Base-by-base conservation (phyloP, 2,113 vertebrate genomes). In the Antechinus stuartii region DNA sequence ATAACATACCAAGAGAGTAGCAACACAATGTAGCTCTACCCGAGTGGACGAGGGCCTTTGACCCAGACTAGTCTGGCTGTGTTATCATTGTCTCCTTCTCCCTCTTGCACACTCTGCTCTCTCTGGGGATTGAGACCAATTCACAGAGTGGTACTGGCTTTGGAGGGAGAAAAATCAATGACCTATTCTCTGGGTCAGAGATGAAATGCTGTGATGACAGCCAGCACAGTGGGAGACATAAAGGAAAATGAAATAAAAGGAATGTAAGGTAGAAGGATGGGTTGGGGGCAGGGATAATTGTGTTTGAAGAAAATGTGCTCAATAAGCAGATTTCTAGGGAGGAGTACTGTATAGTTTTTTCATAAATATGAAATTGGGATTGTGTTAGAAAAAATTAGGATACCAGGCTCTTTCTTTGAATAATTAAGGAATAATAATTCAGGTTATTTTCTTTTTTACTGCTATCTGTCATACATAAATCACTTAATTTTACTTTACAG, bases 291-390 rank as follows among this genome's bases (percentile, higher is more conserved):
- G 11, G 26, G 76, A 91, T 91, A 96, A 97, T 98, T 96, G 95
- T 50, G 68, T 91, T 92, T 55, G 91, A 54, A 24, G 96, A 95
- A 97, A 95, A 91, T 94, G n/a, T 24, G 10, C 91, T 96, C 97
- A 94, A 95, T 97, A 97, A 96, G 94, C 92, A 97, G 96, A 97
- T 95, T 96, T 93, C 96, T n/a, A 89, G 92, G 96, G 96, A 95
- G 95, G 68, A 95, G 95, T 93, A 26, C 95, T 47, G 56, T 93
- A 56, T 0, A 25, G 91, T 93, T 97, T 96, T 47, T 96, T 95
- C 50, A 90, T 93, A 95, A 53, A 97, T 94, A 96, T 42, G 92
- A 96, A 97, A 97, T 94, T 84, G 91, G 93, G 93, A 76, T 94
- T 55, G 93, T 92, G 96, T 56, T 94, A 68, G 68, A 91, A 94